Conservation (phyloP, 1,140 invertebrate genomes). For the Neodiprion lecontei region DNA sequence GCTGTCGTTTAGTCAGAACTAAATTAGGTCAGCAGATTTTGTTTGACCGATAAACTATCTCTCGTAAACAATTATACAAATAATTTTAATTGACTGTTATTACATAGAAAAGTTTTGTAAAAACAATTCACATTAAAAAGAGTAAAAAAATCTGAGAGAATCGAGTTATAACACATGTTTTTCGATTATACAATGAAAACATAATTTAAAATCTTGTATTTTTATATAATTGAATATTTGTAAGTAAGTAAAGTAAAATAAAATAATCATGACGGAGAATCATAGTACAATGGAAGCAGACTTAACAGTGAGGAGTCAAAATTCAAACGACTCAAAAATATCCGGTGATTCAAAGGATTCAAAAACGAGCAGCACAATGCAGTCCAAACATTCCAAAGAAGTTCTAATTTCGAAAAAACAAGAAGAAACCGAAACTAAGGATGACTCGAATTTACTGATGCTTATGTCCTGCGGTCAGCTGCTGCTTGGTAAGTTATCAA, state of each 20-base stretch:
- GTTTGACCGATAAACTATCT: neutral
- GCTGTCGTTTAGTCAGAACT: neutral
- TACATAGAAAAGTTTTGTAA: neutral
- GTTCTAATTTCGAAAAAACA: constrained; percentile 47
- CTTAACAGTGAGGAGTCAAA: constrained; percentile 56
- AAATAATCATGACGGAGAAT: constrained; percentile 30
- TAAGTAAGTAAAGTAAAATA: neutral
- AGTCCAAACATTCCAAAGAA: constrained; percentile 55
- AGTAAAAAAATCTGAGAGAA: neutral
- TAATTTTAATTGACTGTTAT: neutral
- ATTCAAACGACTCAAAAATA: constrained; percentile 49
- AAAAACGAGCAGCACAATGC: constrained; percentile 47
- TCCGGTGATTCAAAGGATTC: constrained; percentile 43
- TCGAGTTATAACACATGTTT: neutral
- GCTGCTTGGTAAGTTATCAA: constrained; percentile 45
- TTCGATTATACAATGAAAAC: neutral
- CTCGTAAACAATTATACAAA: neutral
- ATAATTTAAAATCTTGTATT: no score
- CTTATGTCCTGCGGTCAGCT: constrained; percentile 56
- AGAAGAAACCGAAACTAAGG: neutral
- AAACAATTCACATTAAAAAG: neutral
- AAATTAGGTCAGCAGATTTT: neutral
- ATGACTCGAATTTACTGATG: constrained; percentile 53
- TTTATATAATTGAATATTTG: neutral
- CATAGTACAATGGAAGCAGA: constrained; percentile 41